Percentiles rank a stretch among this genome's conserved stretches.
Conservation (phyloP, 2,888 invertebrate species). For the Pheosia gnoma region DNA sequence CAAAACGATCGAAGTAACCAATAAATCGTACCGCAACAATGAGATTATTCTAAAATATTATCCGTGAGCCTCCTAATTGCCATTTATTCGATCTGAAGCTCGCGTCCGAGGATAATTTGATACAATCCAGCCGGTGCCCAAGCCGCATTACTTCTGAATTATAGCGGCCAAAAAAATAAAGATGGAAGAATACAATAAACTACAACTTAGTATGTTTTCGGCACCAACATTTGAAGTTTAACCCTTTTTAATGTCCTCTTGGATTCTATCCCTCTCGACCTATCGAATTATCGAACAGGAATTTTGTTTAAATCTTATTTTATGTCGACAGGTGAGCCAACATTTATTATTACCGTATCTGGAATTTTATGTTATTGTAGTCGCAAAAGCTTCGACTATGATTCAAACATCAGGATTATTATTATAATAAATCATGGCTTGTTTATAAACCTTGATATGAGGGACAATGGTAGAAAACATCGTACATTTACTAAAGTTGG, state of each 20-base stretch:
- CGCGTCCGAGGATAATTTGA: conserved; percentile 59
- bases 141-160: conserved; percentile 60
- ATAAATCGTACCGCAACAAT: conserved; percentile 16
- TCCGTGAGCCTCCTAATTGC: conserved; percentile 7
- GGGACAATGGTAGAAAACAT: conserved; percentile 9
- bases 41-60: conserved; percentile 2
- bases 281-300: conserved; percentile 10
- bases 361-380: conserved; percentile 15
- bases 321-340: conserved; percentile 8
- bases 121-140: conserved; percentile 64
- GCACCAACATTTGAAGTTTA: conserved; percentile 50
- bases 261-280: conserved; percentile 20
- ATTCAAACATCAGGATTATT: conserved; percentile 17
- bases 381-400: conserved; percentile 6
- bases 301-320: conserved; percentile 26
- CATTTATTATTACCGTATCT: conserved; percentile 8
- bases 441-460: conserved; percentile 24
- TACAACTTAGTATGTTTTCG: conserved; percentile 56
- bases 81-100: conserved; percentile 26
- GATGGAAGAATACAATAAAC: conserved; percentile 57
- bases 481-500: neutral
- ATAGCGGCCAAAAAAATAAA: conserved; percentile 59
- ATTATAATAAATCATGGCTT: conserved; percentile 20
- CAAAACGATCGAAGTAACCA: conserved; percentile 18
- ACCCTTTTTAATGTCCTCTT: conserved; percentile 25